Percentiles rank a stretch among this genome's conserved stretches.
These are phyloP conservation scores for Pholis gunnellus DNA, from an alignment of 2,113 vertebrate genomes.

Conservation along the genomic window DNA sequence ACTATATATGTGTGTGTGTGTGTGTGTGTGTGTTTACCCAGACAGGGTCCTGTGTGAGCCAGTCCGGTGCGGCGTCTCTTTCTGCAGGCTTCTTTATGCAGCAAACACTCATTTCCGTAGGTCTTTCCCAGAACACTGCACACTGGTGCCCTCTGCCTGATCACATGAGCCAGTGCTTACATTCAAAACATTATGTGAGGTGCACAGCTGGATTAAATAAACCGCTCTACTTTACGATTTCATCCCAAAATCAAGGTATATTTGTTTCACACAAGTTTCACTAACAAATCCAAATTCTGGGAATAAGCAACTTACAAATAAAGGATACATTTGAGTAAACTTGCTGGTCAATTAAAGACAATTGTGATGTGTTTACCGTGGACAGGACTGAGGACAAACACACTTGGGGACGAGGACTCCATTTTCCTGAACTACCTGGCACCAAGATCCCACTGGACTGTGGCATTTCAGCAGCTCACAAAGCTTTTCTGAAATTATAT, in stretches of 20 bases:
- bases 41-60: slow-evolving; percentile 80
- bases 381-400: slow-evolving; percentile 82
- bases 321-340: background rate
- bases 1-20: slow-evolving; percentile 21
- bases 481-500: slow-evolving; percentile 70
- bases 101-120: slow-evolving; percentile 79
- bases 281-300: background rate
- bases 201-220: slow-evolving; percentile 17
- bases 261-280: background rate
- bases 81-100: slow-evolving; percentile 83
- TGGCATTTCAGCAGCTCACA: slow-evolving; percentile 82
- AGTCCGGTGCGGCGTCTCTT: slow-evolving; percentile 77
- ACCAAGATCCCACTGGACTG: slow-evolving; percentile 82
- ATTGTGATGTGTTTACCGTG: slow-evolving; percentile 65
- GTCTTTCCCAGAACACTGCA: slow-evolving; percentile 84
- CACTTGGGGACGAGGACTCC: slow-evolving; percentile 77
- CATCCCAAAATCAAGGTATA: background rate
- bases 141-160: slow-evolving; percentile 83
- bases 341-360: background rate
- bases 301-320: background rate
- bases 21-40: slow-evolving; percentile 68
- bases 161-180: slow-evolving; percentile 44
- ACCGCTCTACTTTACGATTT: background rate
- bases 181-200: slow-evolving; percentile 10
- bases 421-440: slow-evolving; percentile 76